These are phyloP conservation scores for Ciona savignyi DNA, from an alignment of 23 tunicate species.

Conservation along the genomic window DNA sequence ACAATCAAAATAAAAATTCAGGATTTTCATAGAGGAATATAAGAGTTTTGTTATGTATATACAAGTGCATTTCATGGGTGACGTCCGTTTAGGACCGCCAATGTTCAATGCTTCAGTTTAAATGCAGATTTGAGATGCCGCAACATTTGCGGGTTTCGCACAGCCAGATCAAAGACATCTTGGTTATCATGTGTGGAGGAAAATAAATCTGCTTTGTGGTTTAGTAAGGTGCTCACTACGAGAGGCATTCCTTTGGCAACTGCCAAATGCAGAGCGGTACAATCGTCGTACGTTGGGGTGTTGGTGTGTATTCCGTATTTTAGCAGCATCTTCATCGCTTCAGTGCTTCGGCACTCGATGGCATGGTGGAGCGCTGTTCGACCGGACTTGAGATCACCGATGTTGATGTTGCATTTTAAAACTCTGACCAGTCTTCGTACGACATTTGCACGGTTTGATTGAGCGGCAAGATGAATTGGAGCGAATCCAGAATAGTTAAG, in stretches of 20 bases:
- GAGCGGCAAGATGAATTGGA: constrained; percentile 63
- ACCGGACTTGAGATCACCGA: constrained; percentile 51
- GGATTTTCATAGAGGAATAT: no score
- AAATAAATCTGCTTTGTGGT: constrained; percentile 52
- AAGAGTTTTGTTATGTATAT: no score
- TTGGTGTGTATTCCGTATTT: constrained; percentile 16
- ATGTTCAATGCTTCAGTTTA: no score
- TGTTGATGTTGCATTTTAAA: constrained; percentile 32
- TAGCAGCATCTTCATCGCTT: constrained; percentile 17
- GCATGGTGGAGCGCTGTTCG: constrained; percentile 82
- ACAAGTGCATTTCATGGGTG: no score
- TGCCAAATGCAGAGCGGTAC: constrained; percentile 64
- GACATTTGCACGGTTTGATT: constrained; percentile 28
- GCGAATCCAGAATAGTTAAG: constrained; percentile 54
- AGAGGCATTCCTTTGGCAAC: constrained; percentile 30
- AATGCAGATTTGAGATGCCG: no score
- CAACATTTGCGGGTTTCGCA: constrained; percentile 19
- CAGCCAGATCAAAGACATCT: constrained; percentile 54
- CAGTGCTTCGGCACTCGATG: constrained; percentile 30
- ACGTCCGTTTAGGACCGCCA: no score
- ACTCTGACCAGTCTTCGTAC: constrained; percentile 20
- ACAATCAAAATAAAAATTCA: no score
- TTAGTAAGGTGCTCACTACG: constrained; percentile 23
- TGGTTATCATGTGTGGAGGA: constrained; percentile 41
- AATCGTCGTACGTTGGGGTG: constrained; percentile 78